phyloP scores from a whole-genome alignment of 2,113 vertebrate species.

The Perca fluviatilis region DNA sequence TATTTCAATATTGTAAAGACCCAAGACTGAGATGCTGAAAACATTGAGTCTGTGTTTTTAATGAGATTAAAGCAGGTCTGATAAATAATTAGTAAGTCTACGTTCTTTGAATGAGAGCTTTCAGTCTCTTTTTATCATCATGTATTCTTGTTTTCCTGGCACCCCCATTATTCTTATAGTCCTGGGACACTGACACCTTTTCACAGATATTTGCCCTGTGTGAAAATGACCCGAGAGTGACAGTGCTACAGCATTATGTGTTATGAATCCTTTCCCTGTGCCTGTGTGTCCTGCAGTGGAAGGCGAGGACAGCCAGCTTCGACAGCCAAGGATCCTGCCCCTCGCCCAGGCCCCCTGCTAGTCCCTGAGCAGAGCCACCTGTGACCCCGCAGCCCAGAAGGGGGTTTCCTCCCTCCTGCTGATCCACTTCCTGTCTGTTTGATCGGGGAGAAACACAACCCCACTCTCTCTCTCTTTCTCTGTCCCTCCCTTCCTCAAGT shows the following conservation, averaged over 20 bases:
- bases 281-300: constrained; percentile 89
- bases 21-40: not conserved
- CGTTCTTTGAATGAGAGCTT: not conserved
- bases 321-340: constrained; percentile 98
- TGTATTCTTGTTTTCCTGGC: not conserved
- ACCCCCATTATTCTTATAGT: too few species aligned
- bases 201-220: not conserved
- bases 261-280: constrained; percentile 57
- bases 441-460: constrained; percentile 74
- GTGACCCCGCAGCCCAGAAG: constrained; percentile 73
- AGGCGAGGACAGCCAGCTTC: constrained; percentile 94
- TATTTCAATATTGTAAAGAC: not conserved
- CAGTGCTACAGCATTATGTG: constrained; percentile 5
- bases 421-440: constrained; percentile 80
- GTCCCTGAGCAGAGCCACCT: constrained; percentile 88
- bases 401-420: constrained; percentile 65
- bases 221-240: not conserved
- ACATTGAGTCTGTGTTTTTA: not conserved
- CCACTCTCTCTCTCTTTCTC: constrained; percentile 44
- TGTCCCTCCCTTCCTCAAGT: constrained; percentile 50
- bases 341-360: constrained; percentile 92
- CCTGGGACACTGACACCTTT: not conserved
- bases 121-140: not conserved
- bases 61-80: not conserved
- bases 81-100: not conserved